phyloP scores from a whole-genome alignment of 2,888 invertebrate genomes.

The Dromius quadrimaculatus region DNA sequence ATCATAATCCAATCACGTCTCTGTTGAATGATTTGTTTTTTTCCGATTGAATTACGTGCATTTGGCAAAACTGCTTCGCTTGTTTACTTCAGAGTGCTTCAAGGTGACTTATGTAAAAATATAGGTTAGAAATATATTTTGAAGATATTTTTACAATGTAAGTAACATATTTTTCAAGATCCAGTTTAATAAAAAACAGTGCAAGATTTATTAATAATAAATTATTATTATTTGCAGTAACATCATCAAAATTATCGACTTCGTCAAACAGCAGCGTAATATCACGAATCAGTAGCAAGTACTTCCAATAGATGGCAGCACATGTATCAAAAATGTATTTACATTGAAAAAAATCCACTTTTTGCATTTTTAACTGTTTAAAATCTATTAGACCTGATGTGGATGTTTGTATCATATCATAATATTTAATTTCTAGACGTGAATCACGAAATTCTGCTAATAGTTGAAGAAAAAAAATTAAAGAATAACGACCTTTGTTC shows the following conservation, averaged over 20 bases:
- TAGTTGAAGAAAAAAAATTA: neutral
- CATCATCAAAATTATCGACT: slow-evolving; percentile 3
- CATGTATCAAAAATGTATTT: neutral
- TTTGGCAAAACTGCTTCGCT: slow-evolving; percentile 19
- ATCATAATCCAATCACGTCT: slow-evolving; percentile 10
- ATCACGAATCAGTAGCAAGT: too few species aligned
- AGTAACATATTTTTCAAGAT: neutral
- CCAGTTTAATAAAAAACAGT: neutral
- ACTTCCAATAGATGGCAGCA: slow-evolving; percentile 5
- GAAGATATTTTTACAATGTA: neutral
- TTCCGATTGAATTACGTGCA: neutral
- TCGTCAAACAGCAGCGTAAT: neutral
- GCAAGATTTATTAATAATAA: too few species aligned
- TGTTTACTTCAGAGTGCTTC: too few species aligned
- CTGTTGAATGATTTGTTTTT: neutral
- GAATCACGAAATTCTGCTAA: too few species aligned
- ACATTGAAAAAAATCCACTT: neutral
- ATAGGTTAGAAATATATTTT: slow-evolving; percentile 7
- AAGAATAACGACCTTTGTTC: slow-evolving; percentile 28
- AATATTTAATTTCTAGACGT: too few species aligned
- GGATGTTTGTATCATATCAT: slow-evolving; percentile 2
- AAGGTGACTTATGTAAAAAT: neutral
- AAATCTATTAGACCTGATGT: neutral
- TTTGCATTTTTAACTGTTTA: too few species aligned
- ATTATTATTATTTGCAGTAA: slow-evolving; percentile 9